phyloP scores from a whole-genome alignment of 2,797 vertebrate species.

The Coluber constrictor region DNA sequence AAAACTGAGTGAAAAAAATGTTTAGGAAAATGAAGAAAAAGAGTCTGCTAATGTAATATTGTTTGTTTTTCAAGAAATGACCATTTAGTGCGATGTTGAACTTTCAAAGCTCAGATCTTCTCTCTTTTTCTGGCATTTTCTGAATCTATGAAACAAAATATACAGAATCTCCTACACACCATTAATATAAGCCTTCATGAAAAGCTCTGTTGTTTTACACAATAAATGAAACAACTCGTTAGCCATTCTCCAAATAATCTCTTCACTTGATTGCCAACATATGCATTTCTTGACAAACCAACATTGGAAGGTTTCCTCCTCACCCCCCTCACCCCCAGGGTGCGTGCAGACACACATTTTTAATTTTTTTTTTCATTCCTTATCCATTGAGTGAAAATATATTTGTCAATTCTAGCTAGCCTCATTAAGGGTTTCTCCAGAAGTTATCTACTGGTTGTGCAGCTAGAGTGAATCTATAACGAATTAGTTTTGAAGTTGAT shows the following conservation, averaged over 20 bases:
- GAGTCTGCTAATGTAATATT: not conserved
- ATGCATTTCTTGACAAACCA: not conserved
- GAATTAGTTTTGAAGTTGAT: fast-evolving
- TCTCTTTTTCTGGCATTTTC: not conserved
- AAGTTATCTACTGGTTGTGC: not conserved
- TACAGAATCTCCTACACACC: not conserved
- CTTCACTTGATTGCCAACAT: not conserved
- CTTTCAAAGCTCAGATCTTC: not conserved
- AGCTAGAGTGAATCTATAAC: not conserved
- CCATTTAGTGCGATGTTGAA: not conserved
- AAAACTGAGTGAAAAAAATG: not conserved
- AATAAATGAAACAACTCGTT: not conserved
- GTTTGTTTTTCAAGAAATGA: not conserved
- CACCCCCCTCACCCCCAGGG: not conserved
- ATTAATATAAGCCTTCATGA: not conserved
- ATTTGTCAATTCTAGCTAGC: not conserved
- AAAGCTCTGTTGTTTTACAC: not conserved
- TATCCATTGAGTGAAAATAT: not conserved
- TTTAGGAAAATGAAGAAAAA: not conserved
- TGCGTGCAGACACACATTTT: not conserved
- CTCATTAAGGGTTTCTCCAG: not conserved
- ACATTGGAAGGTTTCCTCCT: not conserved
- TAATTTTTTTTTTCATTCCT: not conserved
- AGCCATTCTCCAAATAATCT: not conserved
- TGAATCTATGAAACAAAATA: not conserved